These are phyloP conservation scores for Oncorhynchus kisutch DNA, from an alignment of 2,113 vertebrate genomes.

Conservation along the genomic window DNA sequence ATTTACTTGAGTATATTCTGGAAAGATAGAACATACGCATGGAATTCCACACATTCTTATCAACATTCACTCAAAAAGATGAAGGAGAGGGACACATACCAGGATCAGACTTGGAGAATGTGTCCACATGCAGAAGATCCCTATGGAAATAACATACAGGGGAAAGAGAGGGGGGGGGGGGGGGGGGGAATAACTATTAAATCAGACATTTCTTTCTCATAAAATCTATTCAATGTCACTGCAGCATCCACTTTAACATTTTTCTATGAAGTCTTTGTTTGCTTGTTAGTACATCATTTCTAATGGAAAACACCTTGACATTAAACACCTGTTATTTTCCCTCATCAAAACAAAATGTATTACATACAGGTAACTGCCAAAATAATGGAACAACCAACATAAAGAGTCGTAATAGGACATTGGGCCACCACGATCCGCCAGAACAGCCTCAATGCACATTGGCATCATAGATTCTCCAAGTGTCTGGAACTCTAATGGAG, in stretches of 20 bases:
- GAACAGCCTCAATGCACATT: too few species aligned
- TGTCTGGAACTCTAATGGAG: too few species aligned
- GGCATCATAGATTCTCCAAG: too few species aligned
- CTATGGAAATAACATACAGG: constrained; percentile 64
- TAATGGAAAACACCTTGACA: neutral
- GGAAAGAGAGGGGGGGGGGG: neutral
- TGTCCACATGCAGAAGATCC: constrained; percentile 91
- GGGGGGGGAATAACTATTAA: neutral
- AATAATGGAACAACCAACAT: too few species aligned
- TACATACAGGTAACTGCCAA: neutral
- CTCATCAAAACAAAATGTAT: neutral
- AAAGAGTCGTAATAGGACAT: too few species aligned
- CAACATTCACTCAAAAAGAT: neutral
- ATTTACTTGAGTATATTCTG: neutral
- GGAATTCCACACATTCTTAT: neutral
- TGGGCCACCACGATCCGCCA: too few species aligned
- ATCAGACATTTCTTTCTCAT: neutral
- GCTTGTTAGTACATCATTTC: neutral
- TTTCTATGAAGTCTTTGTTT: neutral
- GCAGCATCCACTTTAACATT: neutral
- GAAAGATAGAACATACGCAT: neutral
- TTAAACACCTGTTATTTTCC: neutral
- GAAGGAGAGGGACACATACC: constrained; percentile 72
- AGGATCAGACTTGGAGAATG: constrained; percentile 94
- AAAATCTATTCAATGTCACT: neutral